These are phyloP conservation scores for Delphinus delphis DNA, from an alignment of 2,113 vertebrate genomes.

Conservation along the genomic window DNA sequence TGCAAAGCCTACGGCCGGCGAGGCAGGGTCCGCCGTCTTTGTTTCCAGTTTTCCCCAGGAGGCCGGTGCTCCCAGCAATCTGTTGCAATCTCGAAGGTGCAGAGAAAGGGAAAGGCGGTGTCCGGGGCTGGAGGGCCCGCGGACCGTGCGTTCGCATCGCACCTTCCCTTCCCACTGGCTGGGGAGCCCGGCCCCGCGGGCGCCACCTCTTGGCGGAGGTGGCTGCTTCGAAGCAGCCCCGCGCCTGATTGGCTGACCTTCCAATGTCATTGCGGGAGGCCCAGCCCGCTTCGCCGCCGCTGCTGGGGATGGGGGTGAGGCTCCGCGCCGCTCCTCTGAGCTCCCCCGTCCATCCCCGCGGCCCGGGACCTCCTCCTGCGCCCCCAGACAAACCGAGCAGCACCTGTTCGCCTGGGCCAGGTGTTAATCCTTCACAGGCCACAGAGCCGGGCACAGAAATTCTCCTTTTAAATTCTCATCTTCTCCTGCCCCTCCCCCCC, in stretches of 20 bases:
- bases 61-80: rapidly evolving
- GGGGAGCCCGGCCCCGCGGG: not conserved
- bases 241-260: conserved; percentile 75
- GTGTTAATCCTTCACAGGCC: not conserved
- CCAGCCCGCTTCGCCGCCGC: not conserved
- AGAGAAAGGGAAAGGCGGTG: not conserved
- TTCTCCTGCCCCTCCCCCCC: not conserved
- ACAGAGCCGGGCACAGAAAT: not conserved
- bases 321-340: not conserved
- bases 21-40: not conserved
- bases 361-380: not conserved
- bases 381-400: not conserved
- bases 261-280: conserved; percentile 71
- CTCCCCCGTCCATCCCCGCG: not conserved
- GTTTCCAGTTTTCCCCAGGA: not conserved
- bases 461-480: not conserved
- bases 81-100: not conserved
- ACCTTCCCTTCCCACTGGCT: not conserved
- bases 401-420: not conserved
- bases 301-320: not conserved
- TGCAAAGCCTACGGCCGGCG: not conserved
- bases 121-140: not conserved
- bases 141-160: not conserved
- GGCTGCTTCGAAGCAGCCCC: not conserved
- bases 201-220: not conserved